Percentiles rank a stretch among this genome's conserved stretches.
Evolutionary conservation across 2,888 invertebrate genomes (phyloP).

Genomic region (Phalera bucephala): DNA sequence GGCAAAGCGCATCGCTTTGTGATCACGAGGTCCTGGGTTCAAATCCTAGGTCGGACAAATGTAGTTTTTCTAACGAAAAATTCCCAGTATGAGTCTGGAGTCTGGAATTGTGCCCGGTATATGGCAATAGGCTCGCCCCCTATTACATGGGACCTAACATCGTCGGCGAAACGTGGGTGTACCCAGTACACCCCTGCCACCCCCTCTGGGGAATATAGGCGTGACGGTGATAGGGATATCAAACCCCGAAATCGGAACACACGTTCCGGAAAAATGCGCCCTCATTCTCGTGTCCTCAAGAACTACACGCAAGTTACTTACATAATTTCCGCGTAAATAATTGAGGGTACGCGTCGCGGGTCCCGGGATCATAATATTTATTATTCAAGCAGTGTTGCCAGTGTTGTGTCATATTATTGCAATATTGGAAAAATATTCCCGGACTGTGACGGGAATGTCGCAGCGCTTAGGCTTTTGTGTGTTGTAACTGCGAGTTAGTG

Average conservation of each 20-base stretch:
- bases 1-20: no score
- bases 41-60: no score
- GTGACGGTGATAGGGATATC: background rate
- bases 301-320: slow-evolving; percentile 55
- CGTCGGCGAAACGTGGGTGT: no score
- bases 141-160: no score
- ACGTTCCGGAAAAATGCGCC: background rate
- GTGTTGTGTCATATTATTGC: slow-evolving; percentile 78
- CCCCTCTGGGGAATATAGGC: no score
- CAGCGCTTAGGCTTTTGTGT: slow-evolving; percentile 31
- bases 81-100: no score
- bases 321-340: slow-evolving; percentile 78
- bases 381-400: slow-evolving; percentile 76
- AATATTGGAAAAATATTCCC: slow-evolving; percentile 75
- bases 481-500: slow-evolving; percentile 38
- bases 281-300: slow-evolving; percentile 11
- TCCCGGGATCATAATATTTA: slow-evolving; percentile 66
- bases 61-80: no score
- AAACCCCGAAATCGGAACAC: no score
- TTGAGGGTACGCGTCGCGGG: slow-evolving; percentile 65
- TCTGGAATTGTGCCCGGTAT: no score
- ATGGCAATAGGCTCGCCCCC: no score
- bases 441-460: slow-evolving; percentile 64
- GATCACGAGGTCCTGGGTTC: no score
- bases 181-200: no score